Evolutionary conservation across 2,797 vertebrate species (phyloP), one percentile per base, ranked within the genome.

Genomic region (Atherinosoma microstoma): DNA sequence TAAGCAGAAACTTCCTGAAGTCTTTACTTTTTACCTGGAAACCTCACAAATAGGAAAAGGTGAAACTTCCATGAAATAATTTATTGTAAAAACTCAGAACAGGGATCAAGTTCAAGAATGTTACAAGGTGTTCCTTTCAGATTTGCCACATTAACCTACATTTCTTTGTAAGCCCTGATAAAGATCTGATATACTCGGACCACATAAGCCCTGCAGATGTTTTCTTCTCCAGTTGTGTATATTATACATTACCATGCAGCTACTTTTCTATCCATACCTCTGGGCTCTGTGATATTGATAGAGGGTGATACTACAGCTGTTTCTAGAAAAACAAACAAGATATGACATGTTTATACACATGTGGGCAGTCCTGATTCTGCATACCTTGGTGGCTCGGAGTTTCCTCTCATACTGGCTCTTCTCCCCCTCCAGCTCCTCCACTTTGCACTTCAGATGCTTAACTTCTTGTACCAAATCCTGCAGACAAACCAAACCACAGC

Each of bases 351-450:
- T 30, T 32, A 13, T 45, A 6, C 3, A 56, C 15, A 7, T 56
- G 13, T 45, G 20, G 38, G 2, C 3, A 9, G 9, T 51, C 35
- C 27, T 58, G 22, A 42, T 54, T 73, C 29, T 22, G 54, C n/a
- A 60, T 96, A 99, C 98, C 96, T 99, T 97, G 6, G 98, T 98
- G 80, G 97, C 96, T 88, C 97, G 95, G 67, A 99, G 91, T 79
- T 96, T 96, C 92, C 96, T 96, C 78, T 99, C 97, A 0, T 97
- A 98, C 51, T 96, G 96, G 60, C 90, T 94, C 84, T 96, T 97
- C 91, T 99, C 97, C 4, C 94, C 96, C 90, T 99, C 97, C 87
- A 99, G 85, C 77, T 96, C 96, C 64, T 97, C 96, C 84, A 99
- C 97, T 94, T 96, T 97, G 75, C 93, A 95, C 92, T 95, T 97